phyloP scores from a whole-genome alignment of 1,140 invertebrate species.

The Mylabris phalerata region DNA sequence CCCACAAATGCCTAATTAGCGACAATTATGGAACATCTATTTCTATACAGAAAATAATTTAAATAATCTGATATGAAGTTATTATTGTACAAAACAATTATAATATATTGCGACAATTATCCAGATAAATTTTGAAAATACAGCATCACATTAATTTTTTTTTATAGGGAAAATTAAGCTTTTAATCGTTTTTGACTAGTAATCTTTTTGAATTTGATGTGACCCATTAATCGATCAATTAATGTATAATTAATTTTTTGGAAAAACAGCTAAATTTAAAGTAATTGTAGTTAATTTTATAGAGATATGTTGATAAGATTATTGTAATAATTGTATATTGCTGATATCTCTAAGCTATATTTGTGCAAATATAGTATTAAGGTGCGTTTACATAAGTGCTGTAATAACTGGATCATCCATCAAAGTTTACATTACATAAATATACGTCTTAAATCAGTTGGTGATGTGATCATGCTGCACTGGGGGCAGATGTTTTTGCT shows the following conservation, averaged over 20 bases:
- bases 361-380: slow-evolving; percentile 9
- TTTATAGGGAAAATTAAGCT: too few relatives aligned
- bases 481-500: slow-evolving; percentile 76
- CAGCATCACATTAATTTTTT: too few relatives aligned
- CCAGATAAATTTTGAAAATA: too few relatives aligned
- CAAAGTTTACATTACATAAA: slow-evolving; percentile 54
- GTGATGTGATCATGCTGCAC: slow-evolving; percentile 75
- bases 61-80: too few relatives aligned
- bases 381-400: slow-evolving; percentile 15
- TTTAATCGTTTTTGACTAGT: too few relatives aligned
- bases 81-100: too few relatives aligned
- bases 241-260: not conserved
- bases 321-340: slow-evolving; percentile 1
- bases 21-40: not conserved
- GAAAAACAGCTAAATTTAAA: slow-evolving; percentile 3
- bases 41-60: slow-evolving; percentile 5
- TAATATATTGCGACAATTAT: too few relatives aligned
- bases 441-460: slow-evolving; percentile 65
- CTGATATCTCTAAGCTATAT: slow-evolving; percentile 11
- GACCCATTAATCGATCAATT: not conserved
- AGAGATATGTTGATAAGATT: slow-evolving; percentile 12
- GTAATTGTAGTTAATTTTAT: too few relatives aligned
- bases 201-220: not conserved
- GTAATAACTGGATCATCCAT: slow-evolving; percentile 5
- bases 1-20: not conserved